Conservation (phyloP, 2,113 vertebrate genomes). For the Sinocyclocheilus maitianheensis region DNA sequence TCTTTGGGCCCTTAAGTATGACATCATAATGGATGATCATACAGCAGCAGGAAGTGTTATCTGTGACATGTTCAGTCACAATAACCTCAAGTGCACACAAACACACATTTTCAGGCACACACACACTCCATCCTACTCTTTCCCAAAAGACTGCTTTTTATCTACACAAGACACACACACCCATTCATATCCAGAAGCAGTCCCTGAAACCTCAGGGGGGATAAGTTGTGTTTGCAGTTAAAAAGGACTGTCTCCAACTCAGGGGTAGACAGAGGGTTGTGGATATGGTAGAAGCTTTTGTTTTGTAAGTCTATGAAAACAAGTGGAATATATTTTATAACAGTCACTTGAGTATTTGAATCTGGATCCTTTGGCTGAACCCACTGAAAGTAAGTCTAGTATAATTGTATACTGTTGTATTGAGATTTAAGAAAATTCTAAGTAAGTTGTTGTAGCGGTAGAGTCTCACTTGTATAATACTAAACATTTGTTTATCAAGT, state of each 20-base stretch:
- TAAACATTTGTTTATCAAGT: background rate
- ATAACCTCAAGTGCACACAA: constrained; percentile 47
- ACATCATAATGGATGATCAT: constrained; percentile 72
- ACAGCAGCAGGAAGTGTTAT: constrained; percentile 70
- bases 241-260: constrained; percentile 31
- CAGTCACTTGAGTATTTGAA: constrained; percentile 7
- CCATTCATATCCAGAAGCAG: background rate
- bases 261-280: constrained; percentile 36
- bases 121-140: constrained; percentile 17
- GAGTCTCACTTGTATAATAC: background rate
- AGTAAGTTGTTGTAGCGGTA: background rate
- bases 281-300: constrained; percentile 22
- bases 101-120: constrained; percentile 6
- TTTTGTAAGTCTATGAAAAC: constrained; percentile 18
- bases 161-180: background rate
- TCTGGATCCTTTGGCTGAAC: background rate
- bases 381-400: constrained; percentile 25
- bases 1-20: constrained; percentile 64
- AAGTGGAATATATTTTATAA: constrained; percentile 1
- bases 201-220: constrained; percentile 22
- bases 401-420: background rate
- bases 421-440: background rate
- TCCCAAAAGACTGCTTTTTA: constrained; percentile 23
- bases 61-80: constrained; percentile 48
- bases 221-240: constrained; percentile 31